phyloP scores from a whole-genome alignment of 2,888 invertebrate genomes.

The Drosophila flavopinicola region DNA sequence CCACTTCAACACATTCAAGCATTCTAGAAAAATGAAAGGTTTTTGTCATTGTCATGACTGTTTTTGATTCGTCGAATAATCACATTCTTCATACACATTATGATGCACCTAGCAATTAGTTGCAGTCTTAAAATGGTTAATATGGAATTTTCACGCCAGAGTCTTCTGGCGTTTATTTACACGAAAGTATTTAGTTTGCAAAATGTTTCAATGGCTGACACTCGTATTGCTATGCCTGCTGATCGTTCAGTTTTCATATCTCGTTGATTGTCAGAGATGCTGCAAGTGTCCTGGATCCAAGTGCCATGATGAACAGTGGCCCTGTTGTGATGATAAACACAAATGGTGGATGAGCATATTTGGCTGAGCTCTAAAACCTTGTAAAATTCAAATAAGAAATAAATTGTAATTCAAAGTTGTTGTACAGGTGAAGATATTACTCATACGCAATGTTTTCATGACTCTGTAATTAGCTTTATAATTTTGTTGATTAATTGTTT shows the following conservation, averaged over 20 bases:
- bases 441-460: too few species aligned
- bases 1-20: too few species aligned
- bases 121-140: too few species aligned
- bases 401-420: neutral
- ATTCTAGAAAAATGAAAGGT: too few species aligned
- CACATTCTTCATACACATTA: too few species aligned
- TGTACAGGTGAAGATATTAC: too few species aligned
- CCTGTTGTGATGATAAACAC: conserved; percentile 18
- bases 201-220: neutral
- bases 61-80: too few species aligned
- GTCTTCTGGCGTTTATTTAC: too few species aligned
- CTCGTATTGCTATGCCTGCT: conserved; percentile 1
- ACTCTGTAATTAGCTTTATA: too few species aligned
- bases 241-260: neutral
- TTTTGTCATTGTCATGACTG: too few species aligned
- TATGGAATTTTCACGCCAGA: too few species aligned
- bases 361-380: neutral
- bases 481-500: conserved; percentile 10
- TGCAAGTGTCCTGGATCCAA: conserved; percentile 18
- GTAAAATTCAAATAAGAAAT: neutral
- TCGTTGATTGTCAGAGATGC: neutral
- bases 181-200: neutral
- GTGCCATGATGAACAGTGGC: conserved; percentile 22
- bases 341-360: conserved; percentile 17
- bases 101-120: too few species aligned